Evolutionary conservation across 2,113 vertebrate species (phyloP).

Genomic region (Baryphthengus martii): DNA sequence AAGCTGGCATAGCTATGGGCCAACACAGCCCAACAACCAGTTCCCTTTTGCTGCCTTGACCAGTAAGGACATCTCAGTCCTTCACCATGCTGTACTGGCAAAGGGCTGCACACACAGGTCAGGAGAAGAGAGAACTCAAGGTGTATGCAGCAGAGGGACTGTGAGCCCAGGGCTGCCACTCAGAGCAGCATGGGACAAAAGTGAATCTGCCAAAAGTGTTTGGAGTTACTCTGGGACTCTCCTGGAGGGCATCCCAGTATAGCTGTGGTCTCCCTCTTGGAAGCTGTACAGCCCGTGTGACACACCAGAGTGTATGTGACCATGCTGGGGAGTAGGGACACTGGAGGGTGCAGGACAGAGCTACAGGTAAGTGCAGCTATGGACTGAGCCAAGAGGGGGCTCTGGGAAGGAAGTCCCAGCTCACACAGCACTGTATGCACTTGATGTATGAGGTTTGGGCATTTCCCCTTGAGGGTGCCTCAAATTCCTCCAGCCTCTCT

Average conservation of each 20-base stretch:
- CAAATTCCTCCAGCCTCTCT: neutral
- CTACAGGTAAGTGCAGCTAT: rapidly evolving
- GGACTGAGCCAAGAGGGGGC: neutral
- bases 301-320: neutral
- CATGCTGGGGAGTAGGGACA: neutral
- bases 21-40: neutral
- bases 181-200: neutral
- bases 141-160: neutral
- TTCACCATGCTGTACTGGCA: neutral
- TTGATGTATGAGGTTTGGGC: neutral
- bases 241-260: neutral
- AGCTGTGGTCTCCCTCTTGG: neutral
- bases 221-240: neutral
- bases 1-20: neutral
- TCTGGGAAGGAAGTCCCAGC: neutral
- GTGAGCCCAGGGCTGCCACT: rapidly evolving
- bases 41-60: neutral
- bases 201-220: neutral
- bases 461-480: neutral
- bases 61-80: neutral
- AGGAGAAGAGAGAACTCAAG: neutral
- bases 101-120: neutral
- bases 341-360: neutral
- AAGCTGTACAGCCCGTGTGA: neutral
- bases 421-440: neutral